Base-by-base conservation (phyloP, 1,140 invertebrate species). In the Formica selysi region DNA sequence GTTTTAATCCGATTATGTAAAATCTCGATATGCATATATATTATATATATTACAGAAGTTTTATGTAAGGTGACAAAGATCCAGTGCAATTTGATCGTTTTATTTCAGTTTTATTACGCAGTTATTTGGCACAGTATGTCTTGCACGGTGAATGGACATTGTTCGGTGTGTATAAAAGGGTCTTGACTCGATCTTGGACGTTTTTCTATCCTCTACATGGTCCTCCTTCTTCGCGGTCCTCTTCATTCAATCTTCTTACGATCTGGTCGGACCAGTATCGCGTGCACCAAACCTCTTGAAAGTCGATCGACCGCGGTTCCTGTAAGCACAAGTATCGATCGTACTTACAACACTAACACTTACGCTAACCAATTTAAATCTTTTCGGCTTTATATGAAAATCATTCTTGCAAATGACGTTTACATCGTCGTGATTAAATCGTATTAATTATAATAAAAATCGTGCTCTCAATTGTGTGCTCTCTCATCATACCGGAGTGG, bases 221-320 rank as follows among this genome's bases (percentile, higher is more conserved):
- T 74, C 36, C 51, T 88, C 68, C 88, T 91, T 88, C 89, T 86
- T 85, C 54, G 85, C 88, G 71, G 71, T 84, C 41, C 86, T 90
- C 87, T 92, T 91, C 91, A 91, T 92, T 91, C 89, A 92, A 70
- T 48, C 79, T 81, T 85, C 74, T 87, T 79, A 86, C 86, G 80
- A 92, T 85, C 91, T 86, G 89, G 91, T 91, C 76, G 74, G 78
- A 91, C 91, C 89, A 89, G 90, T 92, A 92, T 90, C 86, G 79
- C 71, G 48, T 81, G 87, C 54, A 81, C 65, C 65, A 88, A 83
- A 73, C 57, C 74, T 54, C 76, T 87, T 85, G 81, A 89, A 92
- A 91, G 90, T 92, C 89, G 90, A 89, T 91, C 86, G 88, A 51
- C 36, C 73, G 22, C 22, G 59, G 32, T 61, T 54, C 26, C 71